Percentiles rank a stretch among this genome's conserved stretches.
Conservation (phyloP, 1,140 invertebrate genomes). For the Brachionus paranguensis region DNA sequence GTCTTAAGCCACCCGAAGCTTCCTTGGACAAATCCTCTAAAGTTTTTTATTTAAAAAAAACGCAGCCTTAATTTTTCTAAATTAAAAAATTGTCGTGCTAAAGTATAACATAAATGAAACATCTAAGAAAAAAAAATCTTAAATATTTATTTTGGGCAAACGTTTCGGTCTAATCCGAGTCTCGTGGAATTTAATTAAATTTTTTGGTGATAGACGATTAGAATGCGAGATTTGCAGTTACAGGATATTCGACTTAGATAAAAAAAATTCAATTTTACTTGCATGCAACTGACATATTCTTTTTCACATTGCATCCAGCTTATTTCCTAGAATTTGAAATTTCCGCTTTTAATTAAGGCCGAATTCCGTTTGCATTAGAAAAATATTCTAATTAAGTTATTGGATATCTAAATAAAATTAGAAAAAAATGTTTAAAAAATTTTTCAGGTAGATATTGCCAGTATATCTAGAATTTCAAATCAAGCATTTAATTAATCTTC, state of each 20-base stretch:
- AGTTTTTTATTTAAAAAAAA: too few species aligned
- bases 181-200: not conserved
- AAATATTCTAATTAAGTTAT: slow-evolving; percentile 28
- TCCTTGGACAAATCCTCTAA: too few species aligned
- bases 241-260: not conserved
- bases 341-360: slow-evolving; percentile 5
- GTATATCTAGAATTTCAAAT: not conserved
- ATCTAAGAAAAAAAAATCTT: not conserved
- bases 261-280: not conserved
- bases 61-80: not conserved
- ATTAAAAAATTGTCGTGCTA: not conserved
- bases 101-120: not conserved
- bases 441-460: not conserved
- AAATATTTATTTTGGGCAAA: not conserved
- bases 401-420: not conserved
- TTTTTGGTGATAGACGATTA: not conserved
- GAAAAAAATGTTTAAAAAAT: not conserved
- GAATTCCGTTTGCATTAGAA: not conserved
- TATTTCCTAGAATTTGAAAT: slow-evolving; percentile 26
- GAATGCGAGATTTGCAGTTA: not conserved
- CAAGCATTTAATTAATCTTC: not conserved
- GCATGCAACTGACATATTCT: not conserved
- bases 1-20: too few species aligned
- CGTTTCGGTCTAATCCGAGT: not conserved
- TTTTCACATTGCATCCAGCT: slow-evolving; percentile 1